A percentile compares a stretch with the other conserved stretches of the same genome.
These are phyloP conservation scores for Echeneis naucrates DNA, from an alignment of 2,797 vertebrate species.

Conservation along the genomic window DNA sequence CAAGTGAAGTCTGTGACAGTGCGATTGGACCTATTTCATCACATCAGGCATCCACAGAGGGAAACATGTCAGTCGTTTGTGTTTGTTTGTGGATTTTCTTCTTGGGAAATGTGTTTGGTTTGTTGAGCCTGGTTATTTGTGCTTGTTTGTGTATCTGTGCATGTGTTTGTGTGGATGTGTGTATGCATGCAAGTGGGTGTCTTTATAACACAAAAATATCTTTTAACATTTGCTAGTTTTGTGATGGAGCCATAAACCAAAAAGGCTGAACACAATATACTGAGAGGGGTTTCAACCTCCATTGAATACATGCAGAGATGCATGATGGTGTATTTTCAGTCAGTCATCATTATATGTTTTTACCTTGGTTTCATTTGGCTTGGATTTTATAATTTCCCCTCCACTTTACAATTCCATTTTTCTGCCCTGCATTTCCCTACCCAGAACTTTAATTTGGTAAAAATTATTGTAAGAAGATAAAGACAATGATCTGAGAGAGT, in stretches of 20 bases:
- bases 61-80: conserved; percentile 59
- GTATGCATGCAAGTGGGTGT: conserved; percentile 38
- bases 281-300: conserved; percentile 5
- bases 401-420: not conserved
- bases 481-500: not conserved
- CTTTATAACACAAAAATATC: conserved; percentile 51
- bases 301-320: not conserved
- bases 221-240: conserved; percentile 52
- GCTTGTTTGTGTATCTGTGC: conserved; percentile 50
- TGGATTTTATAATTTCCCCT: not conserved
- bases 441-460: not conserved
- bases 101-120: conserved; percentile 64
- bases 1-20: conserved; percentile 25
- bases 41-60: conserved; percentile 44
- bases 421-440: not conserved
- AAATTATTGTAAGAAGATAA: not conserved
- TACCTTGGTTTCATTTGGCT: not conserved
- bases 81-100: conserved; percentile 68
- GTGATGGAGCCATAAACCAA: conserved; percentile 43
- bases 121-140: conserved; percentile 62
- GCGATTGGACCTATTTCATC: conserved; percentile 45
- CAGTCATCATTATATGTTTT: not conserved
- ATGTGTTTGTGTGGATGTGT: conserved; percentile 35
- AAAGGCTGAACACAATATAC: conserved; percentile 11
- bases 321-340: not conserved